Percentiles rank a stretch among this genome's conserved stretches.
phyloP scores from a whole-genome alignment of 2,797 vertebrate genomes.

The Thaleichthys pacificus region DNA sequence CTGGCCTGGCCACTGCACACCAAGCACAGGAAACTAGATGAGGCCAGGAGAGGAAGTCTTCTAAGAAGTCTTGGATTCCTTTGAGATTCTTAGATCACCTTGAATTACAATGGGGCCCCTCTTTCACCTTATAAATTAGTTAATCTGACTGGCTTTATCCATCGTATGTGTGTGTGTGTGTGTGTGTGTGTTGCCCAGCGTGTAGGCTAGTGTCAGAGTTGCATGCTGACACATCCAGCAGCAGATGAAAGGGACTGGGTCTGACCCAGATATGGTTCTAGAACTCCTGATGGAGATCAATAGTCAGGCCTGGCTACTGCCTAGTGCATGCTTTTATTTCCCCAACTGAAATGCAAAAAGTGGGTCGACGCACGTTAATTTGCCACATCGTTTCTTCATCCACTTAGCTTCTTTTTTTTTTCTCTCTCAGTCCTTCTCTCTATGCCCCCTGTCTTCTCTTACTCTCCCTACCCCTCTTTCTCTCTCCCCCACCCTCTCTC shows the following conservation, averaged over 20 bases:
- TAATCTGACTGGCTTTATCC: background rate
- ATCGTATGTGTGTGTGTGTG: background rate
- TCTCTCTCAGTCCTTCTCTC: background rate
- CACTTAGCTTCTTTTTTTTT: no score
- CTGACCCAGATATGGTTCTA: conserved; percentile 50
- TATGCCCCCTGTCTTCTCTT: background rate
- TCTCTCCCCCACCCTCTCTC: background rate
- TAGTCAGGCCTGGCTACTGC: conserved; percentile 33
- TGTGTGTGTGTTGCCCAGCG: background rate
- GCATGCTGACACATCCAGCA: background rate
- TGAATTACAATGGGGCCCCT: background rate
- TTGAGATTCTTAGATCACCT: background rate
- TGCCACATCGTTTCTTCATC: no score
- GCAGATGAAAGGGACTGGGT: background rate
- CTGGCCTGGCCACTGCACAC: background rate
- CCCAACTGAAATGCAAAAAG: conserved; percentile 21
- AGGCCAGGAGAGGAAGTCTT: background rate
- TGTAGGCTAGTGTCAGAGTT: background rate
- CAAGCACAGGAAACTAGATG: background rate
- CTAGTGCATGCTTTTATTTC: conserved; percentile 16
- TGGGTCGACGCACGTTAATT: background rate
- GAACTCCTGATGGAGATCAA: conserved; percentile 39
- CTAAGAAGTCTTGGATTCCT: background rate
- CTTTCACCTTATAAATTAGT: background rate
- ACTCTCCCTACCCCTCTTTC: background rate